phyloP scores from a whole-genome alignment of 2,888 invertebrate genomes.

The Cactoblastis cactorum region DNA sequence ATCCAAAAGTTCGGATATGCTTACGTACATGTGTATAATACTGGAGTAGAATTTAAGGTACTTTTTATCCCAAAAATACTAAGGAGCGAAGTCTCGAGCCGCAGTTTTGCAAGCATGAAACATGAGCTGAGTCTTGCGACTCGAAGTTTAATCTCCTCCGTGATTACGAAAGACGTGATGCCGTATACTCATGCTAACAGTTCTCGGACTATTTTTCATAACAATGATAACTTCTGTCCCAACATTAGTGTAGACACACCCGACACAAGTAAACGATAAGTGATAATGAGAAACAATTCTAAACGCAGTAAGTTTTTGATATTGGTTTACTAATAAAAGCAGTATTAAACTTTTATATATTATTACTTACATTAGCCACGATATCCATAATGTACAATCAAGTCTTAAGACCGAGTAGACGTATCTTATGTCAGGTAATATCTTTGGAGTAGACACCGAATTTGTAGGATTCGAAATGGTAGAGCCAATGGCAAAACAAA shows the following conservation, averaged over 20 bases:
- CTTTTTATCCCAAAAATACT: slow-evolving; percentile 17
- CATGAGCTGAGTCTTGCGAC: neutral
- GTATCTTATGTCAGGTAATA: slow-evolving; percentile 56
- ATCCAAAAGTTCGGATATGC: too few relatives aligned
- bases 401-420: neutral
- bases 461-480: slow-evolving; percentile 72
- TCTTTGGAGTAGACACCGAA: slow-evolving; percentile 70
- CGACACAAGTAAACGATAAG: slow-evolving; percentile 17
- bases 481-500: slow-evolving; percentile 66
- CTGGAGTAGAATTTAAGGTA: too few relatives aligned
- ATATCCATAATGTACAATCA: slow-evolving; percentile 65
- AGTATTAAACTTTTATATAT: too few relatives aligned
- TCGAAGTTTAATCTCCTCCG: neutral
- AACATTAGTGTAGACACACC: too few relatives aligned
- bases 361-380: slow-evolving; percentile 77
- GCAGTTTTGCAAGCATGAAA: too few relatives aligned
- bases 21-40: too few relatives aligned
- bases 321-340: too few relatives aligned
- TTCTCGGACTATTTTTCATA: neutral
- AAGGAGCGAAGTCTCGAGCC: too few relatives aligned
- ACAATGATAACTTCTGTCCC: slow-evolving; percentile 37
- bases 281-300: slow-evolving; percentile 6
- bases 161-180: neutral
- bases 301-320: slow-evolving; percentile 15
- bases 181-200: neutral